Evolutionary conservation across 2,113 vertebrate genomes (phyloP).

Genomic region (Tetraodon nigroviridis): DNA sequence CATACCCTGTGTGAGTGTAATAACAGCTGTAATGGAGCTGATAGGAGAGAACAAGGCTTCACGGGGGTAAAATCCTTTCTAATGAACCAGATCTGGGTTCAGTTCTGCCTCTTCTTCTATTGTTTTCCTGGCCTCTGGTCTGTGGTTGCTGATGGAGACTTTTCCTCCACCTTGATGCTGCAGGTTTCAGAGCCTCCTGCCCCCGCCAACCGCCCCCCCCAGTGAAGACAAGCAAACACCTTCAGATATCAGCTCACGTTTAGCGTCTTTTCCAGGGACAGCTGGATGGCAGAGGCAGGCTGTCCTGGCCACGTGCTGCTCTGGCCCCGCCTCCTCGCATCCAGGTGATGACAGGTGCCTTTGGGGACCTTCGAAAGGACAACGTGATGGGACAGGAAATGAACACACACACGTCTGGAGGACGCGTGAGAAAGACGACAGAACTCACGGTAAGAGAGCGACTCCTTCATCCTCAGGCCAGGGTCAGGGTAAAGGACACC

Average conservation of each 20-base stretch:
- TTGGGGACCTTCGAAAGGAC: no score
- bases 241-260: background rate
- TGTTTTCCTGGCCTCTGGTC: conserved; percentile 25
- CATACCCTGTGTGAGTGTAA: no score
- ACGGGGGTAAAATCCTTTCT: no score
- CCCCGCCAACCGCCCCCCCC: no score
- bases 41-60: no score
- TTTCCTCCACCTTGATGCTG: conserved; percentile 5
- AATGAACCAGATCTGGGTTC: background rate
- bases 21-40: no score
- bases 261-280: conserved; percentile 59
- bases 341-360: background rate
- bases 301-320: conserved; percentile 29
- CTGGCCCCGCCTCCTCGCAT: conserved; percentile 22
- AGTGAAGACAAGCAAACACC: no score
- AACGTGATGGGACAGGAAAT: conserved; percentile 54
- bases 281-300: conserved; percentile 56
- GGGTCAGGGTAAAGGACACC: no score
- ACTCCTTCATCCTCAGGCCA: no score
- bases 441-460: conserved; percentile 62
- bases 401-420: conserved; percentile 38
- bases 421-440: conserved; percentile 42
- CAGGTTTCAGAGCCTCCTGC: background rate
- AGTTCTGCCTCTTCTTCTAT: background rate
- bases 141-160: conserved; percentile 22